Evolutionary conservation across 1,140 invertebrate species (phyloP), one percentile per base, ranked within the genome.

Genomic region (Aphelinus certus): DNA sequence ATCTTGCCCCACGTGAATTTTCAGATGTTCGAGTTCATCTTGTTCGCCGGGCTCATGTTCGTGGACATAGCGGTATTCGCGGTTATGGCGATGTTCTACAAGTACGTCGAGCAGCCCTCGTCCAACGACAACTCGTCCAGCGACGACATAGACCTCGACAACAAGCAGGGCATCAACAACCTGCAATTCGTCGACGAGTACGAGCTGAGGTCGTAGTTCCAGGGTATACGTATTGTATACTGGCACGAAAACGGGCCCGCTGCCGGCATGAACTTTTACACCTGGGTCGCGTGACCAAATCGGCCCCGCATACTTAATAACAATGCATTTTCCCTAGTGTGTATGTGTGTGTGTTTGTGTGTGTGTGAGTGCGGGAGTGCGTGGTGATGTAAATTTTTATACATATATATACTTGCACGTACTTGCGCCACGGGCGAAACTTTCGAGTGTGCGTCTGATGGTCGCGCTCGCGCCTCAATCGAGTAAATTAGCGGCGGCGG

Each of bases 11-110:
- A 0, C 45, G 7, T 76, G 81, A 77, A 83, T 81, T 90, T 90
- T 68, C 88, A 96, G 95, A 91, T 92, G 45, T 90, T 89, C 47
- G 95, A 97, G 84, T 97, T 97, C 84, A 94, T 97, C 87, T 85
- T 98, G 0, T 98, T 97, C 85, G 94, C 95, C 60, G 92, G 89
- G 1, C 86, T 98, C 1, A 97, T 98, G 95, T 84, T 93, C 61
- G 80, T 91, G 0, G 95, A 95, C 79, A 95, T 97, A 89, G 55
- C 95, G 0, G 84, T 97, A 43, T 97, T 98, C 82, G 91, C 91
- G 60, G 82, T 92, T 0, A 92, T 98, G 91, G 93, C 95, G 1
- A 88, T 90, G 70, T 88, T 87, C 64, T 96, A 95, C 81, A 91
- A 92, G 79, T 94, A 95, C 79, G 87, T 90, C 0, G 83, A 89